Evolutionary conservation across 2,797 vertebrate species (phyloP).

Genomic region (Varecia variegata): DNA sequence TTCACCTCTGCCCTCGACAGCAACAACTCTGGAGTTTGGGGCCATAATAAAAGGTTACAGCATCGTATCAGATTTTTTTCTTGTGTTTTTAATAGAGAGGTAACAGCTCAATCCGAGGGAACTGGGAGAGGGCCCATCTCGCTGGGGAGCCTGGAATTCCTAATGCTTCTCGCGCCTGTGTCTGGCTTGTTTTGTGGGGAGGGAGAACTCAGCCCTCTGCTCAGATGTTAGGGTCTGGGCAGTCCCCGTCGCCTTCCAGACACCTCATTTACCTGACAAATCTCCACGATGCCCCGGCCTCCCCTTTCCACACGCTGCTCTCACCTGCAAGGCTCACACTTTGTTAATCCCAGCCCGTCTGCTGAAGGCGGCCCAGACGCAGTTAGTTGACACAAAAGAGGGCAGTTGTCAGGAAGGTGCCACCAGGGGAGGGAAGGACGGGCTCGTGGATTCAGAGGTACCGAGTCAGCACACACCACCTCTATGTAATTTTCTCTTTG

Average conservation of each 20-base stretch:
- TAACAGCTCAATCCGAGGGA: not conserved
- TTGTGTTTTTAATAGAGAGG: not conserved
- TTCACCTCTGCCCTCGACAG: not conserved
- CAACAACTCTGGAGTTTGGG: not conserved
- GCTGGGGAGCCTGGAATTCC: not conserved
- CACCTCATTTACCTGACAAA: fast-evolving
- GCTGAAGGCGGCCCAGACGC: no score
- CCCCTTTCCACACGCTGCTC: not conserved
- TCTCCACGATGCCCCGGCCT: not conserved
- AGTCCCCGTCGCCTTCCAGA: not conserved
- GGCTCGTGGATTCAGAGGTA: fast-evolving
- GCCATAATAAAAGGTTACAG: not conserved
- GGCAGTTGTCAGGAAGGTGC: fast-evolving
- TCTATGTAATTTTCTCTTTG: fast-evolving
- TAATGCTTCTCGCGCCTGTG: fast-evolving
- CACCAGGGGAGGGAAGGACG: fast-evolving
- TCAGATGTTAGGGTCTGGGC: not conserved
- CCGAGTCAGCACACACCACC: fast-evolving
- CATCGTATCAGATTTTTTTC: no score
- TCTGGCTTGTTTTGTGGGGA: not conserved
- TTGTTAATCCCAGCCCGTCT: not conserved
- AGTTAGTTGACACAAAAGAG: fast-evolving
- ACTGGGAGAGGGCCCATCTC: fast-evolving
- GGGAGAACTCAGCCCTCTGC: not conserved
- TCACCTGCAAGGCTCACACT: not conserved